These are phyloP conservation scores for Microhierax caerulescens DNA, from an alignment of 2,797 vertebrate genomes.

Conservation along the genomic window DNA sequence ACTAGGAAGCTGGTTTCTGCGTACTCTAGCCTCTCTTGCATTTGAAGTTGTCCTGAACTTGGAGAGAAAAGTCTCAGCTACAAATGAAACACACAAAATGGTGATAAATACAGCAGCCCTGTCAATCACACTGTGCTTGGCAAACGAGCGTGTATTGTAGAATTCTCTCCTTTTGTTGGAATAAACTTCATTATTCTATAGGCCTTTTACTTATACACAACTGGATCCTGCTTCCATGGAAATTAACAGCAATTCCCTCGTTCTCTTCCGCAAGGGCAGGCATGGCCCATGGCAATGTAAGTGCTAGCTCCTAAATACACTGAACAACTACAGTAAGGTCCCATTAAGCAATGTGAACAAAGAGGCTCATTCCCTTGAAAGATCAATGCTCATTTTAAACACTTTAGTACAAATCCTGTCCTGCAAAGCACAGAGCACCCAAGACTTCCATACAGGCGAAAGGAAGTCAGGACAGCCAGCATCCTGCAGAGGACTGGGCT, in stretches of 20 bases:
- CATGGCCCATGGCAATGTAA: not conserved
- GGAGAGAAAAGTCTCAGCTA: not conserved
- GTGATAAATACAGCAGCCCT: not conserved
- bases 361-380: constrained; percentile 2
- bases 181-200: not conserved
- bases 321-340: not conserved
- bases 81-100: not conserved
- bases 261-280: not conserved
- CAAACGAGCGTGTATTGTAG: not conserved
- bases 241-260: not conserved
- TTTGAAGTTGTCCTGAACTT: not conserved
- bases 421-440: not conserved
- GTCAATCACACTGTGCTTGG: not conserved
- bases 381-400: not conserved
- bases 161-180: not conserved
- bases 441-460: not conserved
- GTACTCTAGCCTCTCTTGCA: not conserved
- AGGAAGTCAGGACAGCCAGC: constrained; percentile 16
- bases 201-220: not conserved
- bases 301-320: not conserved
- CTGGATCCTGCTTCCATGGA: not conserved
- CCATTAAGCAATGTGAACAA: not conserved
- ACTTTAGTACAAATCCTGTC: not conserved
- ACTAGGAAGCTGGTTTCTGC: not conserved
- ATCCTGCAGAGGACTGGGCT: not conserved